Base-by-base conservation (phyloP, 2,113 vertebrate genomes). In the Coturnix japonica region DNA sequence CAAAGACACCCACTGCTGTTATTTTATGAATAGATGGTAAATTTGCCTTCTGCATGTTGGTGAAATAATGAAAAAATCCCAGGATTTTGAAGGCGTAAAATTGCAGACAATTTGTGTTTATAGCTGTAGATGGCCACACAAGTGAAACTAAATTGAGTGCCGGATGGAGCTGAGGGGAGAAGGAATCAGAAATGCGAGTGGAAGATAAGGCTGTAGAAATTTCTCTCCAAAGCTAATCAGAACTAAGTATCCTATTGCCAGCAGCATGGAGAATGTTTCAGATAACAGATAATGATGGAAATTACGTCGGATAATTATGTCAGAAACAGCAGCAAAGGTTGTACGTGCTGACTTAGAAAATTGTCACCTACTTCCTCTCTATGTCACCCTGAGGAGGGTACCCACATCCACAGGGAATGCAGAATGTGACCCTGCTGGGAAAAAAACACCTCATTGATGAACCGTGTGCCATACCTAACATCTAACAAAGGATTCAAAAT, bases 31-130 rank as follows among this genome's bases (percentile, higher is more conserved):
- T 22, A 81, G 78, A 54, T 81, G 77, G 72, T 5, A 61, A 44
- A 41, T 72, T 60, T 46, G 51, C 65, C 18, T 73, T 57, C 87
- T 78, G 39, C 17, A 4, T 91, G 84, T 85, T 78, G 76, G 85
- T 13, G 23, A 82, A 72, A 91, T 87, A 95, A 84, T 86, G 89
- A 89, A 54, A 85, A 77, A 88, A 95, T 88, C 67, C 77, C 2
- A 7, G 81, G 74, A 84, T 95, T 89, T 39, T 73, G 87, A 35
- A 95, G 80, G 95, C 8, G 10, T 94, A 78, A 94, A 93, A 95
- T 89, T 87, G 95, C 74, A 66, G 89, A 23, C 80, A 70, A 18
- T 95, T 96, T 73, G 19, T 87, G 82, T 85, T 94, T 82, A 21
- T 49, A 81, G 93, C 74, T 75, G 43, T 33, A 79, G 89, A 87